Percentiles rank a stretch among this genome's conserved stretches.
Evolutionary conservation across 2,888 invertebrate genomes (phyloP).

Genomic region (Aquatica leii): DNA sequence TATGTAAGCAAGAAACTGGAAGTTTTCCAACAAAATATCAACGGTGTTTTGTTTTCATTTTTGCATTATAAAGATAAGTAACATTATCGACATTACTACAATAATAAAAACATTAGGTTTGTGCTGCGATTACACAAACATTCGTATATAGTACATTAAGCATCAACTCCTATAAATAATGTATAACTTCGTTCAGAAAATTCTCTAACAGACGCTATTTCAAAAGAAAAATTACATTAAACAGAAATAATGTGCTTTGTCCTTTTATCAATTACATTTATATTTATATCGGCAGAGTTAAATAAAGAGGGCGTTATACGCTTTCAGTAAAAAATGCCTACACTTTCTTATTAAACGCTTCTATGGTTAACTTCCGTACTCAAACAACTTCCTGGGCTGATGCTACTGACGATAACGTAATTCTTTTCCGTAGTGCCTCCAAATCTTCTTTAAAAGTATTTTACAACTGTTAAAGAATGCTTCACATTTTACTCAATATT

Average conservation of each 20-base stretch:
- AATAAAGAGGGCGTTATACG: neutral
- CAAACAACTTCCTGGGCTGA: slow-evolving; percentile 43
- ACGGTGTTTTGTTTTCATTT: slow-evolving; percentile 34
- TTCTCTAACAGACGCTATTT: no score
- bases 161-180: no score
- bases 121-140: no score
- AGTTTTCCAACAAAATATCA: slow-evolving; percentile 50
- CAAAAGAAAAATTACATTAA: no score
- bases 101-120: no score
- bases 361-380: slow-evolving; percentile 18
- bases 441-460: slow-evolving; percentile 50
- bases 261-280: no score
- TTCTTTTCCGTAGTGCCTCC: slow-evolving; percentile 50
- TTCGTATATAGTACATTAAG: no score
- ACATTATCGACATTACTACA: no score
- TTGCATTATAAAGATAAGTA: no score
- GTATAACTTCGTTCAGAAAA: slow-evolving; percentile 33
- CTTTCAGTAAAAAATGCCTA: neutral
- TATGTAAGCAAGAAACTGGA: slow-evolving; percentile 50
- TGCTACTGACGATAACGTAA: slow-evolving; percentile 53
- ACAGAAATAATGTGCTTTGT: no score
- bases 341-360: slow-evolving; percentile 14
- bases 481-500: slow-evolving; percentile 39
- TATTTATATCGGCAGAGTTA: neutral
- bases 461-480: slow-evolving; percentile 43